Conservation (phyloP, 2,113 vertebrate genomes). For the Uropsilus gracilis region DNA sequence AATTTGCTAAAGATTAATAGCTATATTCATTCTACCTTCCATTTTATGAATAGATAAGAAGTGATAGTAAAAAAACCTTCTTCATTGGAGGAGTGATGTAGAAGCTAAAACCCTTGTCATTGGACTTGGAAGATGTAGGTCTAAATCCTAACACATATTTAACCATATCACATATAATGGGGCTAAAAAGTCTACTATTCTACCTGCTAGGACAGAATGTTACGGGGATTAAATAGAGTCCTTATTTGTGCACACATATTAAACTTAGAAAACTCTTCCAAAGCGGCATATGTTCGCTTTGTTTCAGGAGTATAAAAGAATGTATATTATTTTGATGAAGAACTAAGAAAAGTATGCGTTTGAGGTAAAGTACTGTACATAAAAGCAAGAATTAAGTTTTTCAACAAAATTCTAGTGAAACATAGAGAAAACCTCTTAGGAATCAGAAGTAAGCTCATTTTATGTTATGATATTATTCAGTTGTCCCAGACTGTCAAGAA, state of each 20-base stretch:
- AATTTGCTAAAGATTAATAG: not conserved
- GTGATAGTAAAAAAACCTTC: not conserved
- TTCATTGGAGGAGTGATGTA: not conserved
- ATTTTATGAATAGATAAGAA: not conserved
- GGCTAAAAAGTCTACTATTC: not conserved
- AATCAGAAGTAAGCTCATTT: not conserved
- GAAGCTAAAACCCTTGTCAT: not conserved
- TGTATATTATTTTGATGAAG: conserved; percentile 24
- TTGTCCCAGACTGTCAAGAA: not conserved
- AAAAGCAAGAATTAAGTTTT: not conserved
- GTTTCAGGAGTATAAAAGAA: not conserved
- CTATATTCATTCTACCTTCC: not conserved
- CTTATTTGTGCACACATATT: not conserved
- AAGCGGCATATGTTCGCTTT: not conserved
- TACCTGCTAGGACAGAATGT: not conserved
- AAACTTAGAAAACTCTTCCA: not conserved
- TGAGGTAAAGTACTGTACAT: not conserved
- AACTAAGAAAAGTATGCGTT: not conserved
- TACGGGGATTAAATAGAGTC: not conserved
- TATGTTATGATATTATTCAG: not conserved
- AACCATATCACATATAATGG: not conserved
- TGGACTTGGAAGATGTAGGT: not conserved
- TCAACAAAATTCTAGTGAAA: not conserved
- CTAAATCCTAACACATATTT: not conserved
- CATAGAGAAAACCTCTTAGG: not conserved